Conservation (phyloP, 1,140 invertebrate species). For the Sycophila sp. region DNA sequence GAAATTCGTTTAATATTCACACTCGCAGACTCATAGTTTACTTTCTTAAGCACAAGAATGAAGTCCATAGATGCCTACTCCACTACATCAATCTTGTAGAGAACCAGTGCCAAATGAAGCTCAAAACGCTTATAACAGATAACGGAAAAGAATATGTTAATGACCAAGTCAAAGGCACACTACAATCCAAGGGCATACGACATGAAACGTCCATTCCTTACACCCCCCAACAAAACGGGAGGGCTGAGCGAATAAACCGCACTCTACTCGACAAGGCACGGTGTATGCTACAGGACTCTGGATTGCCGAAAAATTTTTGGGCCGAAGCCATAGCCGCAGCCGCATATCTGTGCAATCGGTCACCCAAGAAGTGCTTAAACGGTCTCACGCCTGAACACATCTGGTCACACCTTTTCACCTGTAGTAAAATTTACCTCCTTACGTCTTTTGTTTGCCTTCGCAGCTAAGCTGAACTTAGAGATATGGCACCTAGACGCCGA, state of each 20-base stretch:
- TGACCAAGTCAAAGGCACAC: conserved; percentile 39
- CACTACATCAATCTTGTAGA: conserved; percentile 51
- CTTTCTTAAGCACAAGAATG: conserved; percentile 52
- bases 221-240: conserved; percentile 59
- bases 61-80: conserved; percentile 49
- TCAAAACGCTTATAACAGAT: conserved; percentile 51
- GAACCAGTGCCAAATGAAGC: conserved; percentile 46
- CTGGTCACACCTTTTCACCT: conserved; percentile 49
- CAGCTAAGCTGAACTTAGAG: too few relatives aligned
- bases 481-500: too few relatives aligned
- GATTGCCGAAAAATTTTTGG: conserved; percentile 56
- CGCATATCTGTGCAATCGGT: conserved; percentile 44
- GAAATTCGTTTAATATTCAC: conserved; percentile 37
- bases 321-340: conserved; percentile 42
- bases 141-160: conserved; percentile 55
- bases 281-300: conserved; percentile 44
- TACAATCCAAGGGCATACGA: conserved; percentile 36
- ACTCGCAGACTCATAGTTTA: conserved; percentile 49
- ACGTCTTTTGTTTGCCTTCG: too few relatives aligned
- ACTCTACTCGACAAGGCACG: conserved; percentile 53
- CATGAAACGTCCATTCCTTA: conserved; percentile 49
- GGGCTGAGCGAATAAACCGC: conserved; percentile 60
- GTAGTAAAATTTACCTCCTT: too few relatives aligned
- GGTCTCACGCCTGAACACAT: conserved; percentile 48
- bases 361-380: conserved; percentile 24